phyloP scores from a whole-genome alignment of 2,113 vertebrate species.

The Passer montanus region DNA sequence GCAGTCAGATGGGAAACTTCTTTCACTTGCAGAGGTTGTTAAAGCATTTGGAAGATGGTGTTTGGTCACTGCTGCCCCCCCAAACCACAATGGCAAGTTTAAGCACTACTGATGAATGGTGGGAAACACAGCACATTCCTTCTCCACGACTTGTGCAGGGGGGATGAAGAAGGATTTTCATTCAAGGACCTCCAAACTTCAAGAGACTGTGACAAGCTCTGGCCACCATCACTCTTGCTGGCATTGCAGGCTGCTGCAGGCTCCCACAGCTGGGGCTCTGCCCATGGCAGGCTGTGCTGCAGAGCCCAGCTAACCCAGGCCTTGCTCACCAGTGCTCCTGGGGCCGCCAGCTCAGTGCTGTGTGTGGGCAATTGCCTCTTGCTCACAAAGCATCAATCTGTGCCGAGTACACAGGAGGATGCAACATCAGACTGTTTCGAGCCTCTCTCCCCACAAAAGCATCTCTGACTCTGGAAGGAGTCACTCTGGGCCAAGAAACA shows the following conservation, averaged over 20 bases:
- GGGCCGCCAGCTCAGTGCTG: neutral
- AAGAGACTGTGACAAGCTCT: neutral
- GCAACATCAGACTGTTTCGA: neutral
- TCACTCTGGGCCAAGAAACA: neutral
- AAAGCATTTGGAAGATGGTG: neutral
- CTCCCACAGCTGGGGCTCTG: neutral
- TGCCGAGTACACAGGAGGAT: neutral
- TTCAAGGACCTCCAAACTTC: neutral
- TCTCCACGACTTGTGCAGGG: neutral
- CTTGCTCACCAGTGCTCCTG: neutral
- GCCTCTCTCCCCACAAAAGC: neutral
- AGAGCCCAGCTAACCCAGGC: neutral
- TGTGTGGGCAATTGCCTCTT: neutral
- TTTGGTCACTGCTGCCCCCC: neutral
- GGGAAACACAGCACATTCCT: neutral
- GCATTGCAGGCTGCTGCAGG: neutral
- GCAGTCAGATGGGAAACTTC: neutral
- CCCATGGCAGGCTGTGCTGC: neutral
- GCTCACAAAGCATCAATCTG: accelerated
- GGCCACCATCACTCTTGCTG: neutral
- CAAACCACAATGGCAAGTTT: neutral
- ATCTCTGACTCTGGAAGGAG: neutral
- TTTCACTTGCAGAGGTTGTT: neutral
- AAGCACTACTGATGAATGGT: accelerated
- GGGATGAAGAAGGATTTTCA: neutral